phyloP scores from a whole-genome alignment of 2,888 invertebrate genomes.

The Andrena praecox region DNA sequence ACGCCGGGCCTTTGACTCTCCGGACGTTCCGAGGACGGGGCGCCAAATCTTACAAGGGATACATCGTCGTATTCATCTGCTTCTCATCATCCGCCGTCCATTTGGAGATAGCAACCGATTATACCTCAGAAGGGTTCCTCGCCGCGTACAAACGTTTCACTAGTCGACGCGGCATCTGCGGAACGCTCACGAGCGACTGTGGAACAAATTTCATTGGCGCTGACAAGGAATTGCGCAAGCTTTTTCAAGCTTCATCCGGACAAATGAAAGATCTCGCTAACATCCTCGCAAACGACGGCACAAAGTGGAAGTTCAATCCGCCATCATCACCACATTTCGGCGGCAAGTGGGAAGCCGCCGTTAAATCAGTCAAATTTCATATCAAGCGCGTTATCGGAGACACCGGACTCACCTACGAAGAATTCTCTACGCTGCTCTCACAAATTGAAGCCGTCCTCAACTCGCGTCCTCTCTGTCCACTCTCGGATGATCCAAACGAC shows the following conservation, averaged over 20 bases:
- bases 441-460: conserved; percentile 6
- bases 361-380: neutral
- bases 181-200: conserved; percentile 38
- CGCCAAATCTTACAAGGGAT: conserved; percentile 1
- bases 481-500: neutral
- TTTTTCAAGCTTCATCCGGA: neutral
- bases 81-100: conserved; percentile 3
- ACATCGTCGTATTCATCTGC: neutral
- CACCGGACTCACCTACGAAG: neutral
- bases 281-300: neutral
- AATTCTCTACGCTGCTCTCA: neutral
- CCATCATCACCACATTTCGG: conserved; percentile 14
- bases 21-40: conserved; percentile 10
- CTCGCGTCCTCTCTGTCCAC: neutral
- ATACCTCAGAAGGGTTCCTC: conserved; percentile 36
- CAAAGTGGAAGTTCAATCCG: neutral
- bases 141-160: conserved; percentile 45
- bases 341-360: conserved; percentile 5
- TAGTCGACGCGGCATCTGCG: conserved; percentile 50
- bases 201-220: conserved; percentile 40
- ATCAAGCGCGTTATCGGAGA: conserved; percentile 16
- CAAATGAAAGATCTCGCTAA: too few relatives aligned
- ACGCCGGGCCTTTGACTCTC: conserved; percentile 33
- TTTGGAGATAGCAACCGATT: conserved; percentile 25
- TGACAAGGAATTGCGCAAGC: neutral